Conservation (phyloP, 2,888 invertebrate species). For the Pseudolycoriella hygida region DNA sequence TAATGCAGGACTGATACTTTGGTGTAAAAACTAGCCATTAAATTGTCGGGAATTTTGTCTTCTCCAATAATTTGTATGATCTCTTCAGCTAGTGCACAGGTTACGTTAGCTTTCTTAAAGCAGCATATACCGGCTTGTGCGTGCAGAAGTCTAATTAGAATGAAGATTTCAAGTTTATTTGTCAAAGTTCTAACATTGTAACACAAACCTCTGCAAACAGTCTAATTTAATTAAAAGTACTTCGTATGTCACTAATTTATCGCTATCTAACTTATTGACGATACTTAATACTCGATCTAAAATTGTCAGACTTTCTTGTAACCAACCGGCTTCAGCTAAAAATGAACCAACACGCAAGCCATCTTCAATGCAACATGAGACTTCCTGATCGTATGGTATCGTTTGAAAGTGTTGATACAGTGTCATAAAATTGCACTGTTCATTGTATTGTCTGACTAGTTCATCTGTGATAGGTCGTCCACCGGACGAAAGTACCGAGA, state of each 20-base stretch:
- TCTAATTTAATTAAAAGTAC: conserved; percentile 54
- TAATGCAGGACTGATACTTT: conserved; percentile 72
- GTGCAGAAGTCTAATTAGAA: conserved; percentile 62
- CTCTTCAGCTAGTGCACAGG: conserved; percentile 40
- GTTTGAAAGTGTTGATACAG: not conserved
- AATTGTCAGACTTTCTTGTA: conserved; percentile 55
- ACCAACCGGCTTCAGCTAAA: conserved; percentile 80
- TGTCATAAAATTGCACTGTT: too few relatives aligned
- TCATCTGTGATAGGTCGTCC: conserved; percentile 20
- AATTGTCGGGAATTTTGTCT: conserved; percentile 27
- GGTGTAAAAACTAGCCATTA: conserved; percentile 55
- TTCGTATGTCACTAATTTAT: conserved; percentile 20
- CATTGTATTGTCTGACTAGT: conserved; percentile 17
- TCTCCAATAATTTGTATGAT: conserved; percentile 32
- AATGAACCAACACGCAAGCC: conserved; percentile 45
- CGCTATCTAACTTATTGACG: not conserved
- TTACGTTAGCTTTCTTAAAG: conserved; percentile 57
- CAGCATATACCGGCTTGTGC: conserved; percentile 68
- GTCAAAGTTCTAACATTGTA: conserved; percentile 2
- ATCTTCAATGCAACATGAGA: conserved; percentile 16
- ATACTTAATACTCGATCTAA: conserved; percentile 43
- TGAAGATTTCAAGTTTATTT: conserved; percentile 5
- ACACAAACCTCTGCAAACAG: conserved; percentile 55
- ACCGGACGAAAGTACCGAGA: conserved; percentile 15
- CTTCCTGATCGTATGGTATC: not conserved